Evolutionary conservation across 1,140 invertebrate species (phyloP), one percentile per base, ranked within the genome.

Genomic region (Euura lappo): DNA sequence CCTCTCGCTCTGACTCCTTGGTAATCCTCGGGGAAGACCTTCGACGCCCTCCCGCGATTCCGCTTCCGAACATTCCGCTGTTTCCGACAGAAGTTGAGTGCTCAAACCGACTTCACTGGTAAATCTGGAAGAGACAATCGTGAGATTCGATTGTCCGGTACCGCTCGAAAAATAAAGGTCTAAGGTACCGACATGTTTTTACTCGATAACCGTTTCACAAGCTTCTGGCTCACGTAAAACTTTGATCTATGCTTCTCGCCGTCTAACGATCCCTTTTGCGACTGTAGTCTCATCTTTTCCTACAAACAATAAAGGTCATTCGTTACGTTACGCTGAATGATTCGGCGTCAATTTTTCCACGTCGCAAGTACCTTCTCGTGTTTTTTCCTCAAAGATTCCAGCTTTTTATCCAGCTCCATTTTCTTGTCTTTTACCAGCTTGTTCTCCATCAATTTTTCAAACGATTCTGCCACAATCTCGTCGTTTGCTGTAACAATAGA

Each of bases 361-460:
- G 43, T 60, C 66, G 6, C 7, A 46, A 28, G n/a, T 73, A 91
- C 90, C 87, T 97, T 97, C 73, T 97, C 95, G 79, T 95, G 93
- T 80, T 97, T 98, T 81, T 96, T 95, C 66, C 91, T 89, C 66
- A 98, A 80, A 60, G 91, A 89, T 75, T 97, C 95, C 65, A 98
- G 84, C 82, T 98, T 97, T 80, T 97, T 96, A 51, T 97, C 95
- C 28, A 97, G 84, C 83, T 98, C 96, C 1, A 90, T 77, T 13
- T 93, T 91, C 78, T 96, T 95, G 77, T 98, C 96, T 45, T 91
- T 91, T 3, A 97, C 94, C 44, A 90, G 79, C 88, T 98, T 98
- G 80, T 92, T 92, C 4, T 94, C 93, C 78, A 96, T 90, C 6
- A 98, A 88, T 75, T 93, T 92, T 7, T 96, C 94, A 45, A 98